phyloP scores from a whole-genome alignment of 2,113 vertebrate species.

The Mus pahari region DNA sequence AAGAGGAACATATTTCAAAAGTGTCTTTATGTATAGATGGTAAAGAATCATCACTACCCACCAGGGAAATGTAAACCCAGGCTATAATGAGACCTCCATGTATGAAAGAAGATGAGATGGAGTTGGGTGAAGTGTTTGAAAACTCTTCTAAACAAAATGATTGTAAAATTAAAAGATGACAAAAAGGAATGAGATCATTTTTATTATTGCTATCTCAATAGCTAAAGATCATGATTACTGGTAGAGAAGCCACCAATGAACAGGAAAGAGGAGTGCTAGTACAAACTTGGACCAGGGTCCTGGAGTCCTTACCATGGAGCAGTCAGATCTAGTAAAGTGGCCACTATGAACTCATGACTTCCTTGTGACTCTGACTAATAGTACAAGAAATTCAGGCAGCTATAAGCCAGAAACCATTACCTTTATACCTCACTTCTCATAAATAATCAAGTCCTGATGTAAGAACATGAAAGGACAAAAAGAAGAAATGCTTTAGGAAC shows the following conservation, averaged over 20 bases:
- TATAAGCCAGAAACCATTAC: background rate
- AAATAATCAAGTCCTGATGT: background rate
- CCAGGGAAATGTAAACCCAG: background rate
- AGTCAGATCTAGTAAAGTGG: background rate
- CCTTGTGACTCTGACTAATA: background rate
- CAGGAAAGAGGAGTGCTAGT: background rate
- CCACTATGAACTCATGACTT: background rate
- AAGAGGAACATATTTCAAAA: background rate
- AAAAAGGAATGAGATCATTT: background rate
- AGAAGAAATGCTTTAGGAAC: constrained; percentile 4
- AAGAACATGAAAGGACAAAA: background rate
- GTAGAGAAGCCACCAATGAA: background rate
- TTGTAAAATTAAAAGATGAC: constrained; percentile 17
- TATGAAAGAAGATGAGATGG: background rate
- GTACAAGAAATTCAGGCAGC: background rate
- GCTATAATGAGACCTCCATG: background rate
- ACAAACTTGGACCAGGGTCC: background rate
- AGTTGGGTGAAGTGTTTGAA: background rate
- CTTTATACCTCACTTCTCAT: background rate
- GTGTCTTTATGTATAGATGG: background rate
- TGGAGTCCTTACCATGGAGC: background rate
- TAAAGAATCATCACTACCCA: background rate
- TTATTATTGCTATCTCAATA: background rate
- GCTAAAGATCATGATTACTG: background rate
- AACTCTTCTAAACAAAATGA: constrained; percentile 9